A percentile compares a stretch with the other conserved stretches of the same genome.
phyloP scores from a whole-genome alignment of 1,140 invertebrate genomes.

The Megathymus violae region DNA sequence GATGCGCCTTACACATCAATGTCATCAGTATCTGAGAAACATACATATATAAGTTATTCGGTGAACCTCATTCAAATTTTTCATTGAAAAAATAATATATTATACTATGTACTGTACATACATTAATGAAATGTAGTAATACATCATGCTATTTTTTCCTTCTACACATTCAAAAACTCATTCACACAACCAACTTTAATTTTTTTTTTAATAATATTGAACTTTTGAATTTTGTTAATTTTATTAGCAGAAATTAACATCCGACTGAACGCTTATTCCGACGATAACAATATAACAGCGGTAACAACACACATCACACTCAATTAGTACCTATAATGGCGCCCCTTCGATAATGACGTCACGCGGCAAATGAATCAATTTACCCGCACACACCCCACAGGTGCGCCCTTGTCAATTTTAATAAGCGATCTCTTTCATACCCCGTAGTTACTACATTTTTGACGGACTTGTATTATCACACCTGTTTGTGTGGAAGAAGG shows the following conservation, averaged over 20 bases:
- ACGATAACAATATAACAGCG: neutral
- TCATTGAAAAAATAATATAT: too few relatives aligned
- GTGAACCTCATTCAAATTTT: too few relatives aligned
- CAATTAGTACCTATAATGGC: constrained; percentile 33
- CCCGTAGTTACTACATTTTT: constrained; percentile 16
- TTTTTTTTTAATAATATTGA: too few relatives aligned
- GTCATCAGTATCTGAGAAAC: too few relatives aligned
- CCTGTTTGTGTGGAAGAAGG: constrained; percentile 2
- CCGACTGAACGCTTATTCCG: neutral
- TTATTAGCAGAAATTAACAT: neutral
- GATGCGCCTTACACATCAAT: too few relatives aligned
- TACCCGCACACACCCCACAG: constrained; percentile 57
- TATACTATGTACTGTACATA: too few relatives aligned
- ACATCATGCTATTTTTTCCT: too few relatives aligned
- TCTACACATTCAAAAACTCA: too few relatives aligned
- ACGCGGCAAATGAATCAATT: constrained; percentile 61
- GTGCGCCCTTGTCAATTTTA: constrained; percentile 69
- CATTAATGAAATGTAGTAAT: too few relatives aligned
- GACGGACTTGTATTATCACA: constrained; percentile 35
- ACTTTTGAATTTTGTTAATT: neutral
- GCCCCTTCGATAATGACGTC: constrained; percentile 40
- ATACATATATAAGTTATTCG: too few relatives aligned
- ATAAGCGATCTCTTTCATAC: constrained; percentile 49
- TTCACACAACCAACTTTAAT: too few relatives aligned
- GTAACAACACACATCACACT: constrained; percentile 19